Conservation (phyloP, 2,797 vertebrate genomes). For the Bradypus variegatus region DNA sequence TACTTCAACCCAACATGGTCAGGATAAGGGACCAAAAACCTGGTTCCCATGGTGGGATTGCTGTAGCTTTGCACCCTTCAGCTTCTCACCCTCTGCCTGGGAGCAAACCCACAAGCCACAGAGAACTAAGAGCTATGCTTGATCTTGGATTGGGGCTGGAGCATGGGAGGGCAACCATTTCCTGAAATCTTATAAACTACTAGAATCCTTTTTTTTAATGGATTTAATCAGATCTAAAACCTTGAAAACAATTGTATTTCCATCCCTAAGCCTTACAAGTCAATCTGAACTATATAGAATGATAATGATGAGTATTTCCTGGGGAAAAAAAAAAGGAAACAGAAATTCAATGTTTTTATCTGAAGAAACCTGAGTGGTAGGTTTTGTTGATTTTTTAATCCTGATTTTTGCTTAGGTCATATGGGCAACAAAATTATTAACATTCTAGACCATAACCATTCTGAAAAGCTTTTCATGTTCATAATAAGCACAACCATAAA, state of each 20-base stretch:
- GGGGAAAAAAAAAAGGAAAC: not conserved
- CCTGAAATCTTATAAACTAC: not conserved
- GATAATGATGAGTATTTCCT: not conserved
- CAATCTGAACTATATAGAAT: not conserved
- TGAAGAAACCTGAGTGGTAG: not conserved
- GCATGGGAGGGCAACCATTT: not conserved
- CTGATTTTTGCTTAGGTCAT: slow-evolving; percentile 5
- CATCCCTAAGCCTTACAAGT: not conserved
- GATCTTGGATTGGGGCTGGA: not conserved
- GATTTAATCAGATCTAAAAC: not conserved
- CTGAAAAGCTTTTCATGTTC: not conserved
- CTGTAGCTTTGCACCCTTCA: not conserved
- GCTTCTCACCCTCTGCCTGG: not conserved
- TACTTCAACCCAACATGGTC: not conserved
- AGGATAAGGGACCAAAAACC: not conserved
- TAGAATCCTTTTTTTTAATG: not conserved
- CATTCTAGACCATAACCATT: not conserved
- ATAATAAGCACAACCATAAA: not conserved
- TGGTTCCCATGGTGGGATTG: not conserved
- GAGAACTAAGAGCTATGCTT: not conserved
- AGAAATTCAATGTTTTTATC: not conserved
- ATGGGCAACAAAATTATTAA: slow-evolving; percentile 4
- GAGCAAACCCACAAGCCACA: not conserved
- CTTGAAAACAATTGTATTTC: slow-evolving; percentile 8
- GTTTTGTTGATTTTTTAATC: not conserved